phyloP scores from a whole-genome alignment of 2,113 vertebrate genomes.

The Kobus ellipsiprymnus region DNA sequence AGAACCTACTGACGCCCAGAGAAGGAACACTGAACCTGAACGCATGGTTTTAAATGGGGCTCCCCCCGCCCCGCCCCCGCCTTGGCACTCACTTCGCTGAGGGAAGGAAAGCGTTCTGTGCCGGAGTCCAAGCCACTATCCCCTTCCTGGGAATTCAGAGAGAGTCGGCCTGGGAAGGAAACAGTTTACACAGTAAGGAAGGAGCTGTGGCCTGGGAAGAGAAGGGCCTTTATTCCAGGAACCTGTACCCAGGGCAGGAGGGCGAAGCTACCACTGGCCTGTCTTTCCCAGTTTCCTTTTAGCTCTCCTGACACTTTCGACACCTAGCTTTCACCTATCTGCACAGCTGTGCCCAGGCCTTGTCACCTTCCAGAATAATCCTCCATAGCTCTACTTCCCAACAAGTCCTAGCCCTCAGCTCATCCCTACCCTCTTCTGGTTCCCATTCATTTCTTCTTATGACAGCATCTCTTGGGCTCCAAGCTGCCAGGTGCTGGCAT shows the following conservation, averaged over 20 bases:
- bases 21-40: not conserved
- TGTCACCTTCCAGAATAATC: not conserved
- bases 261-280: not conserved
- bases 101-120: slow-evolving; percentile 75
- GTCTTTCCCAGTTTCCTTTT: not conserved
- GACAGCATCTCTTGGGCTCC: not conserved
- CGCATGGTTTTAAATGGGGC: rapidly evolving
- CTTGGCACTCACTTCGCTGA: slow-evolving; percentile 77
- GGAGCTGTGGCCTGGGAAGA: not conserved
- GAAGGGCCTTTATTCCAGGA: not conserved
- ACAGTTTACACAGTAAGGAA: not conserved
- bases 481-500: not conserved
- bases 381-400: rapidly evolving
- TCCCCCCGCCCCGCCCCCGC: rapidly evolving
- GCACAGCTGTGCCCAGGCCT: not conserved
- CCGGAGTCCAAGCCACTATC: slow-evolving; percentile 82
- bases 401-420: not conserved
- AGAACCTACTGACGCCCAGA: not conserved
- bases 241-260: not conserved
- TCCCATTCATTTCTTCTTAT: not conserved
- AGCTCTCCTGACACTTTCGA: not conserved
- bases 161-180: slow-evolving; percentile 81
- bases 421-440: not conserved
- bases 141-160: slow-evolving; percentile 86
- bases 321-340: not conserved